These are phyloP conservation scores for Apodemia hepburni DNA, from an alignment of 2,888 invertebrate species.

Conservation along the genomic window DNA sequence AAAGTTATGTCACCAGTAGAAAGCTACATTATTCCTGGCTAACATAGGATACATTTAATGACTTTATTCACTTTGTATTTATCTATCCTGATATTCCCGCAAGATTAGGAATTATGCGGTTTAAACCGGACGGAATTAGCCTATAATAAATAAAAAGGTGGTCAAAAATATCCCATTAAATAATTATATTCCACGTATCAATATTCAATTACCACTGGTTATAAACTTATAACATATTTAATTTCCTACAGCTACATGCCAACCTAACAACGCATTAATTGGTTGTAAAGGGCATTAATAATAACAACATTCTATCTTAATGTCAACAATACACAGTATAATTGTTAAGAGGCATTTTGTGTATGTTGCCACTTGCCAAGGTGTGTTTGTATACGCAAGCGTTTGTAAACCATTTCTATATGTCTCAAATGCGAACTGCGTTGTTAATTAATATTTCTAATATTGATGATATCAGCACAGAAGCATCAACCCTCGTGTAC, in stretches of 20 bases:
- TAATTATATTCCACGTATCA: too few species aligned
- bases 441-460: background rate
- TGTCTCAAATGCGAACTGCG: background rate
- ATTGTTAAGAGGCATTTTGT: slow-evolving; percentile 3
- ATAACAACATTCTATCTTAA: slow-evolving; percentile 28
- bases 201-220: background rate
- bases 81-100: too few species aligned
- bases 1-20: too few species aligned
- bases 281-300: slow-evolving; percentile 22
- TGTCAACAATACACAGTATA: slow-evolving; percentile 28
- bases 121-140: too few species aligned
- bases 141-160: too few species aligned
- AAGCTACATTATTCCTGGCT: too few species aligned
- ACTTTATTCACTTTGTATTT: too few species aligned
- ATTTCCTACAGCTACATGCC: background rate
- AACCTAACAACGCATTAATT: slow-evolving; percentile 8
- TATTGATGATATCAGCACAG: background rate
- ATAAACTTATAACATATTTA: background rate
- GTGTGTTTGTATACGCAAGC: slow-evolving; percentile 6
- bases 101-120: too few species aligned
- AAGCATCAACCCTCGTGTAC: too few species aligned
- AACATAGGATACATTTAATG: too few species aligned
- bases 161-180: too few species aligned
- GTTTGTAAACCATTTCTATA: slow-evolving; percentile 13
- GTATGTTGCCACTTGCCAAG: background rate